These are phyloP conservation scores for Unio delphinus DNA, from an alignment of 2,888 invertebrate genomes.

Conservation along the genomic window DNA sequence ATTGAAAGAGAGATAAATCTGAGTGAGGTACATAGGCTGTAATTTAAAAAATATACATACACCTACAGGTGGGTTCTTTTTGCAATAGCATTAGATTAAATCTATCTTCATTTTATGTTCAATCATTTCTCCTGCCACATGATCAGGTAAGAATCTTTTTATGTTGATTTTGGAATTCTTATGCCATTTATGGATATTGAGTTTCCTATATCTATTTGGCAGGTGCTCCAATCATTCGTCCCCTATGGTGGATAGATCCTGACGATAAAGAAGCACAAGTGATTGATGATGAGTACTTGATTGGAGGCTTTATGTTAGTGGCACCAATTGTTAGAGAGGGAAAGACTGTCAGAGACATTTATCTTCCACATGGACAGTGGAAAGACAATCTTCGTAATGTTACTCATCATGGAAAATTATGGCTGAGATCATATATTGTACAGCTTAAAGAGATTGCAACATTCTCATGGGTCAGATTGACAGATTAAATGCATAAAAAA, in stretches of 20 bases:
- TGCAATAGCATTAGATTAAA: too few species aligned
- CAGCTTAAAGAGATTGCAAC: slow-evolving; percentile 34
- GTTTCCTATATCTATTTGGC: slow-evolving; percentile 6
- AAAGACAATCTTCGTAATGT: slow-evolving; percentile 27
- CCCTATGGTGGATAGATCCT: slow-evolving; percentile 90
- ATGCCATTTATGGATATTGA: neutral
- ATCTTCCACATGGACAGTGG: slow-evolving; percentile 51
- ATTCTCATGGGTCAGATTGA: slow-evolving; percentile 17
- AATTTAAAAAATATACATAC: too few species aligned
- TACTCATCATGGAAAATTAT: slow-evolving; percentile 29
- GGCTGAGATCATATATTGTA: slow-evolving; percentile 40
- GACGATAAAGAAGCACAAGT: slow-evolving; percentile 82
- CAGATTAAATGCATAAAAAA: too few species aligned
- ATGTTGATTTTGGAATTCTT: neutral
- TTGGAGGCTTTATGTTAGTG: slow-evolving; percentile 59
- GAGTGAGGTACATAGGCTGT: too few species aligned
- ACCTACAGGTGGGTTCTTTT: too few species aligned
- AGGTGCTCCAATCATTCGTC: slow-evolving; percentile 87
- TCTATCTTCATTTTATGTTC: too few species aligned
- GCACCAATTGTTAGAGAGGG: slow-evolving; percentile 60
- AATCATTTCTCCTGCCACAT: too few species aligned
- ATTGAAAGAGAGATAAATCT: too few species aligned
- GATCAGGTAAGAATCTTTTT: slow-evolving; percentile 15
- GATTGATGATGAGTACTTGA: slow-evolving; percentile 79
- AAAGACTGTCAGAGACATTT: slow-evolving; percentile 47